A percentile compares a stretch with the other conserved stretches of the same genome.
These are phyloP conservation scores for Molothrus aeneus DNA, from an alignment of 2,797 vertebrate genomes.

Conservation along the genomic window DNA sequence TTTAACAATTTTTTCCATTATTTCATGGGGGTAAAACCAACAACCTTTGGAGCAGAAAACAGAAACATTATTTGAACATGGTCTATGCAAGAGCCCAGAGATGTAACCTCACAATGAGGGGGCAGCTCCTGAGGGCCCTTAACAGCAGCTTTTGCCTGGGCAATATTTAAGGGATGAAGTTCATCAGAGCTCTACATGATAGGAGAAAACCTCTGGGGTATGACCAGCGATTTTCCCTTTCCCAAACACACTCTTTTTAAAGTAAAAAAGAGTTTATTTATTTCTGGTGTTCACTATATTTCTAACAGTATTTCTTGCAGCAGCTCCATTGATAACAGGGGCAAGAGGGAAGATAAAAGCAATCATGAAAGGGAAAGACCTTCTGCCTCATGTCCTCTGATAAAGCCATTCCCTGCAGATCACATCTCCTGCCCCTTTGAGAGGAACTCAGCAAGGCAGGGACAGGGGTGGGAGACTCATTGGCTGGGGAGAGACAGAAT, in stretches of 20 bases:
- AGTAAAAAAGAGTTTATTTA: not conserved
- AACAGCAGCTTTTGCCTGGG: not conserved
- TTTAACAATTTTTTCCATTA: not conserved
- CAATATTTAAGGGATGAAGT: not conserved
- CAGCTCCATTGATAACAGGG: not conserved
- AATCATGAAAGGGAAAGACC: not conserved
- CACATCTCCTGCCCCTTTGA: not conserved
- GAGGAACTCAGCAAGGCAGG: not conserved
- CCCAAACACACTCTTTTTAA: not conserved
- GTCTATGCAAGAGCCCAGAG: not conserved
- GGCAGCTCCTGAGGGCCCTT: not conserved
- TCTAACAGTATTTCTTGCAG: not conserved
- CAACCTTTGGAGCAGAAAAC: not conserved
- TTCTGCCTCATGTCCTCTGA: not conserved
- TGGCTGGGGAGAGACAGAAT: not conserved
- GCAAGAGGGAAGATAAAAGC: not conserved
- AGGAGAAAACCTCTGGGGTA: not conserved
- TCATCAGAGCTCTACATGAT: not conserved
- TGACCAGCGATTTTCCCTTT: not conserved
- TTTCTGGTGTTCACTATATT: not conserved
- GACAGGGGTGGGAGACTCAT: not conserved
- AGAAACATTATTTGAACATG: not conserved
- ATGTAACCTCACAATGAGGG: fast-evolving
- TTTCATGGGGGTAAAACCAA: not conserved
- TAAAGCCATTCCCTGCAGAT: not conserved